phyloP scores from a whole-genome alignment of 2,888 invertebrate genomes.

The Trissoscelio sp. region DNA sequence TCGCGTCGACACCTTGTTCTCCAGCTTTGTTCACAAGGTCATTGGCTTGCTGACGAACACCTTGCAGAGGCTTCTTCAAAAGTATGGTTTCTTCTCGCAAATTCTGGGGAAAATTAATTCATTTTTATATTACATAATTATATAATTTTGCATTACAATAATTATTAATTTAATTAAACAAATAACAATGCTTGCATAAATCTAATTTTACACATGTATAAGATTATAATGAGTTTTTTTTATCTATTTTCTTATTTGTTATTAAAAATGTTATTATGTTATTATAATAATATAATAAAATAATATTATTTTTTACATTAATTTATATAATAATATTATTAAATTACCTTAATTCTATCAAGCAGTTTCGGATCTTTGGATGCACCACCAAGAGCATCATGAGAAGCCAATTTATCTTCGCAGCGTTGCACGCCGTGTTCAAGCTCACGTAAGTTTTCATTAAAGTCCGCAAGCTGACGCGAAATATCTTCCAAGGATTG shows the following conservation, averaged over 20 bases:
- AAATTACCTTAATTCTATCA: slow-evolving; percentile 90
- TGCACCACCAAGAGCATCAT: slow-evolving; percentile 89
- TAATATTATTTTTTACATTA: too few relatives aligned
- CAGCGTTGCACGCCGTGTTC: slow-evolving; percentile 93
- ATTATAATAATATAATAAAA: too few relatives aligned
- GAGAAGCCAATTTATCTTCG: slow-evolving; percentile 92
- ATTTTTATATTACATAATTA: neutral
- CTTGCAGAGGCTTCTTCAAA: slow-evolving; percentile 89
- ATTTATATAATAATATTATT: too few relatives aligned
- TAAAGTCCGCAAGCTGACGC: slow-evolving; percentile 92
- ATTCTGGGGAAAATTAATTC: slow-evolving; percentile 78
- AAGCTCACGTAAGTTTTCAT: slow-evolving; percentile 93
- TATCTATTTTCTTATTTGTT: too few relatives aligned
- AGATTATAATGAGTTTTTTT: too few relatives aligned
- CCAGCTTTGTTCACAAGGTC: slow-evolving; percentile 91
- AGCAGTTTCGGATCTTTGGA: slow-evolving; percentile 92
- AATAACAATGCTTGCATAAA: too few relatives aligned
- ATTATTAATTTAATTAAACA: too few relatives aligned
- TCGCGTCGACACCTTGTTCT: slow-evolving; percentile 90
- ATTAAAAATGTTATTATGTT: too few relatives aligned
- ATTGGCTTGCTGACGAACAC: slow-evolving; percentile 88
- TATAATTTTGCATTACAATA: too few relatives aligned
- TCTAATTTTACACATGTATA: too few relatives aligned
- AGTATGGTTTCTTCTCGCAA: slow-evolving; percentile 92
- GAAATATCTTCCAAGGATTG: slow-evolving; percentile 93